Evolutionary conservation across 2,888 invertebrate genomes (phyloP), one percentile per base, ranked within the genome.

Genomic region (Ochropleura plecta): DNA sequence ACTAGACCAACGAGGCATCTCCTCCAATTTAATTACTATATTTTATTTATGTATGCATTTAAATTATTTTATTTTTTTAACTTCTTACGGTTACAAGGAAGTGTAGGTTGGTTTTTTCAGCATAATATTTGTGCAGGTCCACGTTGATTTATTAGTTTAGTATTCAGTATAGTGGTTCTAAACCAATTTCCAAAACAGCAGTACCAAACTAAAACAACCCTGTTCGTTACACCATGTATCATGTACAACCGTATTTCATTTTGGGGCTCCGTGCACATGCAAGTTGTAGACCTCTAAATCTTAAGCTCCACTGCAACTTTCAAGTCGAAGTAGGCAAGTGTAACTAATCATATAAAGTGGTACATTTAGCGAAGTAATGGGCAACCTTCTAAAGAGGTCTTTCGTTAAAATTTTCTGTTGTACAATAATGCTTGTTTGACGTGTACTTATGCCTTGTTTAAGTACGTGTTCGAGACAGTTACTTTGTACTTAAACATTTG

Each of bases 291-390:
- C 73, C 70, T 42, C 59, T 82, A 82, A 82, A 83, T 80, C 84
- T 82, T 80, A 79, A 79, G 71, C 84, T 53, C 16, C 40, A 42
- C 63, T 83, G 75, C 84, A 82, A 81, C 64, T 83, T 79, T 67
- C 73, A 69, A 69, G 55, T 70, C 67, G 63, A 51, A 73, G 70
- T 70, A 70, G 18, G 51, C 46, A 79, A 79, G 83, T 68, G 81
- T 79, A 83, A 82, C 84, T 83, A 80, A 80, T 82, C 80, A 83
- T 80, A 80, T 82, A 72, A 83, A 82, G 81, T 80, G 81, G 20
- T 60, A 80, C 63, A 66, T 73, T 82, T 62, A 66, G 57, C 64
- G 48, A 14, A 70, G 70, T 62, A 72, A 71, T 46, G 68, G 53
- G 48, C 70, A 62, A 71, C 64, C 55, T 82, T 40, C 59, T 55